Percentiles rank a stretch among this genome's conserved stretches.
phyloP scores from a whole-genome alignment of 2,113 vertebrate species.

The Panthera leo region DNA sequence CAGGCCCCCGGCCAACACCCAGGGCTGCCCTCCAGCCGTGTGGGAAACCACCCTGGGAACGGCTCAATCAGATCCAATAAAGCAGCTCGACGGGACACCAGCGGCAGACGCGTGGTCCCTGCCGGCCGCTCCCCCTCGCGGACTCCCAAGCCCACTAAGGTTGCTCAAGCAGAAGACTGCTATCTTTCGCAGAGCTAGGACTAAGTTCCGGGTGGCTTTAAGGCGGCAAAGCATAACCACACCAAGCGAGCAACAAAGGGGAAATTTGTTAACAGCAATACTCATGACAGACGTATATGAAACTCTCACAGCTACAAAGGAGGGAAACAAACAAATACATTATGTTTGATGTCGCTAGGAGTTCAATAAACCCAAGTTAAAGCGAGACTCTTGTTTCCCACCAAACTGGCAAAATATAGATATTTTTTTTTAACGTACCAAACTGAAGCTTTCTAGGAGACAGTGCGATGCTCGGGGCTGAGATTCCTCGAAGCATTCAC shows the following conservation, averaged over 20 bases:
- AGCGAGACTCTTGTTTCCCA: neutral
- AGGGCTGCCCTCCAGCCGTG: neutral
- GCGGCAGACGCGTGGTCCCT: neutral
- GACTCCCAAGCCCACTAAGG: neutral
- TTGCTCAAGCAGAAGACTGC: accelerated
- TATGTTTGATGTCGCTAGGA: accelerated
- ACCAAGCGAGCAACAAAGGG: neutral
- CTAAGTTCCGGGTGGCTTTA: accelerated
- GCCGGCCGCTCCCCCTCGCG: too few relatives aligned
- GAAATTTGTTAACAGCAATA: neutral
- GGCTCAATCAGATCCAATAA: accelerated
- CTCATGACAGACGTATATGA: accelerated
- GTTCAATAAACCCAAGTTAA: neutral
- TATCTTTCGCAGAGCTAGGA: too few relatives aligned
- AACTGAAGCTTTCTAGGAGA: too few relatives aligned
- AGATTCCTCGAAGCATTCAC: too few relatives aligned
- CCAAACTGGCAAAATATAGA: neutral
- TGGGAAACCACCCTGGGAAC: accelerated
- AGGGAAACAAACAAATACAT: neutral
- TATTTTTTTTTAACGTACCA: too few relatives aligned
- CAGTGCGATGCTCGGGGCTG: too few relatives aligned
- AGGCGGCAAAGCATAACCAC: accelerated
- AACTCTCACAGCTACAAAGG: neutral
- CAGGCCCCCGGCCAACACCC: neutral
- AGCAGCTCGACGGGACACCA: neutral